Conservation (phyloP, 2,797 vertebrate genomes). For the Somateria mollissima region DNA sequence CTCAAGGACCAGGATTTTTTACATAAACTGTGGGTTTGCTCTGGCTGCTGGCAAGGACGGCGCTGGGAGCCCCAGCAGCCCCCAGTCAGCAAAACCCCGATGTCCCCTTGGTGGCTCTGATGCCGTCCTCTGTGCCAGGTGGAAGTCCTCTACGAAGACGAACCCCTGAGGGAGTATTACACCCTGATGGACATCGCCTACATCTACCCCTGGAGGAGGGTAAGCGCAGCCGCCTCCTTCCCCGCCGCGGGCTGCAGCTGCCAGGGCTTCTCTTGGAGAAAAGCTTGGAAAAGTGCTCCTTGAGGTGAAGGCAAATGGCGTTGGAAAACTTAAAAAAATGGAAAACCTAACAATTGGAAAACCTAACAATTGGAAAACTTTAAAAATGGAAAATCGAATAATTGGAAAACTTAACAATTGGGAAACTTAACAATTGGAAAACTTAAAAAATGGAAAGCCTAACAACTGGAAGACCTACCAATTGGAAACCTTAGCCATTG, state of each 20-base stretch:
- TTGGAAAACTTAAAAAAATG: no score
- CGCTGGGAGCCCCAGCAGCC: neutral
- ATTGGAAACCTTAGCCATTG: no score
- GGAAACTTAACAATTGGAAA: no score
- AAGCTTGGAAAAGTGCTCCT: rapidly evolving
- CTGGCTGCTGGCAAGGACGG: neutral
- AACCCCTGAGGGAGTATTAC: slow-evolving; percentile 97
- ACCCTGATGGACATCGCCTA: slow-evolving; percentile 99
- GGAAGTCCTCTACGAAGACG: slow-evolving; percentile 95
- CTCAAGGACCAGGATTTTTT: neutral
- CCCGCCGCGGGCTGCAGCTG: rapidly evolving
- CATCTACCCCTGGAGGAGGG: slow-evolving; percentile 97
- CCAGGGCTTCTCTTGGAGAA: neutral
- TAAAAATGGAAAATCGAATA: no score
- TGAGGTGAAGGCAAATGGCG: neutral
- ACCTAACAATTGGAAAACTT: neutral
- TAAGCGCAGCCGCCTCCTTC: slow-evolving; percentile 68
- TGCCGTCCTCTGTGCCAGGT: slow-evolving; percentile 78
- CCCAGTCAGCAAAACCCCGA: rapidly evolving
- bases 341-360: neutral
- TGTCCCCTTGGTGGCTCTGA: rapidly evolving
- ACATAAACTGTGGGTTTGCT: neutral
- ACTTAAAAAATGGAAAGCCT: neutral
- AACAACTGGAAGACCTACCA: neutral
- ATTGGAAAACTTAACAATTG: no score